These are phyloP conservation scores for Dendroctonus valens DNA, from an alignment of 1,140 invertebrate genomes.

Conservation along the genomic window DNA sequence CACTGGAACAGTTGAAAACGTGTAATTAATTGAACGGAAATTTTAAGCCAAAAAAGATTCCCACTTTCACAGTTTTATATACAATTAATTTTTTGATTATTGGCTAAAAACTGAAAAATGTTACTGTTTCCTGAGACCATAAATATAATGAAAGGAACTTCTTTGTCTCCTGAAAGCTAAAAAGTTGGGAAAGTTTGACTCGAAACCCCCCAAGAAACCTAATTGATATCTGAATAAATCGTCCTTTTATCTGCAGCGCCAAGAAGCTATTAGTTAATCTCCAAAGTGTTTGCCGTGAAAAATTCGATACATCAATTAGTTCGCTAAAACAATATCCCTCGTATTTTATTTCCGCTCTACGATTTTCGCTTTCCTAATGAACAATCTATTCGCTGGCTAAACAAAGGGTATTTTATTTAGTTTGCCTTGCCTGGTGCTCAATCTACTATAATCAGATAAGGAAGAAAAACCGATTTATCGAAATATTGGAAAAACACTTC, in stretches of 20 bases:
- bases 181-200: too few species aligned
- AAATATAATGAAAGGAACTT: too few species aligned
- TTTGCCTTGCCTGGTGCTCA: slow-evolving; percentile 8
- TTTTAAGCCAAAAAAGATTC: too few species aligned
- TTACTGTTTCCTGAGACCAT: too few species aligned
- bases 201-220: not conserved
- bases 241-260: not conserved
- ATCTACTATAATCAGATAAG: slow-evolving; percentile 16
- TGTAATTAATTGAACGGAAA: too few species aligned
- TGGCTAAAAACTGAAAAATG: too few species aligned
- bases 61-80: too few species aligned
- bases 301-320: slow-evolving; percentile 14
- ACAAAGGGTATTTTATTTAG: slow-evolving; percentile 17
- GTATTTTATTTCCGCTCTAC: slow-evolving; percentile 10
- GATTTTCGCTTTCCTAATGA: slow-evolving; percentile 15
- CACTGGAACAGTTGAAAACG: too few species aligned
- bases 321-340: slow-evolving; percentile 8
- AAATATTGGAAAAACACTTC: not conserved
- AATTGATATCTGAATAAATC: not conserved
- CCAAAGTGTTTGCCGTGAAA: not conserved
- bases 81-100: too few species aligned
- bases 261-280: not conserved
- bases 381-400: slow-evolving; percentile 15
- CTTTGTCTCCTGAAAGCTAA: too few species aligned
- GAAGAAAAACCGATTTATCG: not conserved